Conservation (phyloP, 2,888 invertebrate species). For the Cephus rjabovi region DNA sequence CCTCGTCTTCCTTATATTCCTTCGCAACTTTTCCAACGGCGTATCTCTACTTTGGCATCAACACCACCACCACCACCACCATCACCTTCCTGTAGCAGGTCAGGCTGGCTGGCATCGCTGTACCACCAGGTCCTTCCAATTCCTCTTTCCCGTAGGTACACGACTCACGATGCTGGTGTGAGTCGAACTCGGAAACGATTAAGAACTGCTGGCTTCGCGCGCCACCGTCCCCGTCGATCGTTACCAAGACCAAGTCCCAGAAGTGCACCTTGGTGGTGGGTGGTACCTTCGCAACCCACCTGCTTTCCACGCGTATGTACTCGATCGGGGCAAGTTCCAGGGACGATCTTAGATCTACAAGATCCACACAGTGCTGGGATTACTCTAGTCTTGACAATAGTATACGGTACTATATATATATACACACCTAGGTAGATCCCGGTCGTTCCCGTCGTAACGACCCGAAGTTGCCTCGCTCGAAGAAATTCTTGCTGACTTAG, state of each 20-base stretch:
- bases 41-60: not conserved
- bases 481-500: constrained; percentile 15
- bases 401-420: not conserved
- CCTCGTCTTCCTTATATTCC: not conserved
- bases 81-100: not conserved
- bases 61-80: not conserved
- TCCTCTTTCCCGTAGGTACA: not conserved
- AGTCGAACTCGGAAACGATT: constrained; percentile 27
- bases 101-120: not conserved
- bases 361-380: not conserved
- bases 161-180: not conserved
- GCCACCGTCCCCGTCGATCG: constrained; percentile 39
- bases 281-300: constrained; percentile 18
- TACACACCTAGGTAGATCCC: not conserved
- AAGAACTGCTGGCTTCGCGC: constrained; percentile 45
- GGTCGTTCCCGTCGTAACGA: not conserved
- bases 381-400: not conserved
- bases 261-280: constrained; percentile 50
- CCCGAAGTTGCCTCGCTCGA: constrained; percentile 10
- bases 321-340: not conserved
- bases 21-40: not conserved
- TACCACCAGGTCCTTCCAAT: not conserved
- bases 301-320: not conserved
- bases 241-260: constrained; percentile 46
- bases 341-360: not conserved